Conservation (phyloP, 2,888 invertebrate genomes). For the Cryptophagus acutangulus region DNA sequence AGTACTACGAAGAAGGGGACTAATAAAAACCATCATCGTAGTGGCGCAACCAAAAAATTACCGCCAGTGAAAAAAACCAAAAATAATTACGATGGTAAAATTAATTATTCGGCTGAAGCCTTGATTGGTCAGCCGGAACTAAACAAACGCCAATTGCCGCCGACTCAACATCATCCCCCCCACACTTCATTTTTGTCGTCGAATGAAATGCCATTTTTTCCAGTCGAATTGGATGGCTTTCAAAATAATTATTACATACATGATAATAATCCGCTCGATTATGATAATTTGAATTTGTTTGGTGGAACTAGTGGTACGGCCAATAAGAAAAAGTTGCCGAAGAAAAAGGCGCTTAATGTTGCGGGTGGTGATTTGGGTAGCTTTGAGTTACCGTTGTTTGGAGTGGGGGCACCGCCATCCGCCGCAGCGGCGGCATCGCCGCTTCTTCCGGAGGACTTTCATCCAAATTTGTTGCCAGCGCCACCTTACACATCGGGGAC, state of each 20-base stretch:
- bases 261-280: no score
- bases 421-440: conserved; percentile 46
- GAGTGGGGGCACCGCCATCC: conserved; percentile 43
- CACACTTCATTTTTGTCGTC: no score
- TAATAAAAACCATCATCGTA: conserved; percentile 3
- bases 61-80: no score
- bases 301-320: conserved; percentile 15
- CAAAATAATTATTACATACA: conserved; percentile 40
- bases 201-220: conserved; percentile 42
- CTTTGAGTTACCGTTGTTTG: conserved; percentile 44
- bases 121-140: conserved; percentile 45
- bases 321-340: neutral
- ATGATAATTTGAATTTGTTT: no score
- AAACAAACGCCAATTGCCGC: conserved; percentile 31
- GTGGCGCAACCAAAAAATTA: neutral
- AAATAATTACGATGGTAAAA: neutral
- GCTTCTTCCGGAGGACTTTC: conserved; percentile 46
- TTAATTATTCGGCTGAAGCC: conserved; percentile 46
- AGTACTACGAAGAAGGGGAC: neutral
- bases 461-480: conserved; percentile 35
- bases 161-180: conserved; percentile 36
- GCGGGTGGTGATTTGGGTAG: conserved; percentile 28
- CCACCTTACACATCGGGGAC: conserved; percentile 45
- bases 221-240: conserved; percentile 38
- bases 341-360: neutral